phyloP scores from a whole-genome alignment of 2,797 vertebrate genomes.

The Manis crassicaudata region DNA sequence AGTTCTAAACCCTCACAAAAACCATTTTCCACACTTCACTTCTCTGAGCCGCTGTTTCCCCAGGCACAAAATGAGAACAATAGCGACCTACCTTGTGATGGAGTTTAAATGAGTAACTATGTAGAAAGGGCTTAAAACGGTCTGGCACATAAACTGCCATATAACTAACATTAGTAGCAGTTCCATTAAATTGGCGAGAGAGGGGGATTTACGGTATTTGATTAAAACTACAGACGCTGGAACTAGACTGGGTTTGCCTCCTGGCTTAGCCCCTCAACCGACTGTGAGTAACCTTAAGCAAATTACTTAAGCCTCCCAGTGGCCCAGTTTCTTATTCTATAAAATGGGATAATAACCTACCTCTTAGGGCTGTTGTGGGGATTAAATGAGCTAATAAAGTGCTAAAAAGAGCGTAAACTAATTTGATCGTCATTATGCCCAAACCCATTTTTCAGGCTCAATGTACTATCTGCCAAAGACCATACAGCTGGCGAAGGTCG shows the following conservation, averaged over 20 bases:
- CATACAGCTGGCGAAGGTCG: neutral
- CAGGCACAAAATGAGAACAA: conserved; percentile 28
- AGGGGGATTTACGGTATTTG: neutral
- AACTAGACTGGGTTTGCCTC: conserved; percentile 55
- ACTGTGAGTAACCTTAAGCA: conserved; percentile 39
- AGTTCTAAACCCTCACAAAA: conserved; percentile 34
- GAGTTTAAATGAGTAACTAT: conserved; percentile 38
- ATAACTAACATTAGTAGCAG: conserved; percentile 9
- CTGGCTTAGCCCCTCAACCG: neutral
- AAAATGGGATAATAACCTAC: conserved; percentile 61
- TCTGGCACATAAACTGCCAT: neutral
- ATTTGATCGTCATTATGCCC: conserved; percentile 19
- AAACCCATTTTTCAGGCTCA: conserved; percentile 40
- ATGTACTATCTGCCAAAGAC: conserved; percentile 44
- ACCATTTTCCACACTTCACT: neutral
- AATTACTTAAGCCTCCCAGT: conserved; percentile 53
- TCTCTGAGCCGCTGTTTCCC: neutral
- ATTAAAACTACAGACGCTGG: conserved; percentile 20
- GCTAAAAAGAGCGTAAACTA: conserved; percentile 43
- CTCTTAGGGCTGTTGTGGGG: conserved; percentile 28
- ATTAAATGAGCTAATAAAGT: conserved; percentile 63
- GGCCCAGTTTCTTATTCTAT: conserved; percentile 69
- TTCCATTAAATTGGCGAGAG: neutral
- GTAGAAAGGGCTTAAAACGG: conserved; percentile 35
- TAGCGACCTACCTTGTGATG: conserved; percentile 11